Evolutionary conservation across 2,113 vertebrate species (phyloP), one percentile per base, ranked within the genome.

Genomic region (Daphoenositta chrysoptera): DNA sequence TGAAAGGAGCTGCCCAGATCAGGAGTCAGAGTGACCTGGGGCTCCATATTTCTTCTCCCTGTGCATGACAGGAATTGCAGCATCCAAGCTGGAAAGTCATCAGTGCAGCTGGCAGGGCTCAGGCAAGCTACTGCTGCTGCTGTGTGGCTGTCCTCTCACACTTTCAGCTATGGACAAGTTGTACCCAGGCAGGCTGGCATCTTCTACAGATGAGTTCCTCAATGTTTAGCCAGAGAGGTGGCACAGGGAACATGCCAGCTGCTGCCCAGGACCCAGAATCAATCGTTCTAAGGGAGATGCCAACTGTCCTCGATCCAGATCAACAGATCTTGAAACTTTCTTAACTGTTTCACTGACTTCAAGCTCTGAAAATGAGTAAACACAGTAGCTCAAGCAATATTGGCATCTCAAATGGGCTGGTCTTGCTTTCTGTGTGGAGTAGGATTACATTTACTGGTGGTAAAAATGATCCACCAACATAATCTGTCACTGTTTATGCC

Each of bases 341-440:
- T 63, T 54, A 56, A 61, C 16, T 15, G 3, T 40, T 78, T 87
- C 39, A 19, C 47, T 68, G 44, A 42, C 18, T 33, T 23, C n/a
- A 48, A 39, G 7, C 35, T 57, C 35, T 68, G 63, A 54, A 88
- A 88, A 79, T 22, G 13, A 47, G 5, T 26, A 33, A 83, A 37
- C 4, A 21, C 0, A 0, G 53, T 27, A 66, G 16, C 18, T 40
- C 11, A n/a, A 48, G 15, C 15, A 70, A 35, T 60, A 54, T 0
- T 73, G 69, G 7, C 42, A 21, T 76, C 39, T 83, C 39, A 63
- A 18, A n/a, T 19, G 13, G 18, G 10, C 31, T 45, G 31, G 26
- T 6, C 15, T 89, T 89, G 3, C 35, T 65, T 78, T 78, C 35
- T 81, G 2, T 16, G 18, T 81, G 28, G 15, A 66, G 11, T 3